Conservation (phyloP, 2,888 invertebrate genomes). For the Epinotia bilunana region DNA sequence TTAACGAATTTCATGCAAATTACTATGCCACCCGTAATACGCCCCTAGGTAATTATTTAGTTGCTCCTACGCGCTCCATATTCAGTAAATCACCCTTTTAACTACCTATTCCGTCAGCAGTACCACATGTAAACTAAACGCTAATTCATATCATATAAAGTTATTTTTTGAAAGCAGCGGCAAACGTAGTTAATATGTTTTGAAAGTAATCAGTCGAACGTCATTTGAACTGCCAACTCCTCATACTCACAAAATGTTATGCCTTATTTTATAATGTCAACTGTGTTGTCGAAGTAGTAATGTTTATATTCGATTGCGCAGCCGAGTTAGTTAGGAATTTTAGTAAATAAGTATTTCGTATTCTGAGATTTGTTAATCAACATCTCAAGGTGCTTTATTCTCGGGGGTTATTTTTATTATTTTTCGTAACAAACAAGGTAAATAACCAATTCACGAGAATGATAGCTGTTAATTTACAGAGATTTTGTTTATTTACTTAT, state of each 20-base stretch:
- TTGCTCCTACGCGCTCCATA: constrained; percentile 24
- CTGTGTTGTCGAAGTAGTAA: not conserved
- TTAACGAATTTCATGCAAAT: constrained; percentile 40
- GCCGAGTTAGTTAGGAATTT: not conserved
- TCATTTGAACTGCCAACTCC: not conserved
- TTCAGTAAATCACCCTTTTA: not conserved
- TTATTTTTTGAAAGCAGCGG: not conserved
- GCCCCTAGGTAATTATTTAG: constrained; percentile 30
- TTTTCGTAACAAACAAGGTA: constrained; percentile 19
- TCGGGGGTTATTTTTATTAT: constrained; percentile 3
- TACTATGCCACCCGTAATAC: constrained; percentile 27
- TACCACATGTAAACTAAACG: not conserved
- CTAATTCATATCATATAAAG: not conserved
- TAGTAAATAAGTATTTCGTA: not conserved
- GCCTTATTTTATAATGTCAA: not conserved
- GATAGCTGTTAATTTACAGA: constrained; percentile 6
- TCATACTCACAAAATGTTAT: not conserved
- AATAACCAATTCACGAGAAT: not conserved
- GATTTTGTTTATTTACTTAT: not conserved
- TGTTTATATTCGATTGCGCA: not conserved
- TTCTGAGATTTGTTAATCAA: constrained; percentile 38
- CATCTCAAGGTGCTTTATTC: constrained; percentile 24
- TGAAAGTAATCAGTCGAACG: not conserved
- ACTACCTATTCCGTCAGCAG: not conserved
- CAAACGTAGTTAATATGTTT: not conserved